These are phyloP conservation scores for Anomalospiza imberbis DNA, from an alignment of 2,797 vertebrate genomes.

Conservation along the genomic window DNA sequence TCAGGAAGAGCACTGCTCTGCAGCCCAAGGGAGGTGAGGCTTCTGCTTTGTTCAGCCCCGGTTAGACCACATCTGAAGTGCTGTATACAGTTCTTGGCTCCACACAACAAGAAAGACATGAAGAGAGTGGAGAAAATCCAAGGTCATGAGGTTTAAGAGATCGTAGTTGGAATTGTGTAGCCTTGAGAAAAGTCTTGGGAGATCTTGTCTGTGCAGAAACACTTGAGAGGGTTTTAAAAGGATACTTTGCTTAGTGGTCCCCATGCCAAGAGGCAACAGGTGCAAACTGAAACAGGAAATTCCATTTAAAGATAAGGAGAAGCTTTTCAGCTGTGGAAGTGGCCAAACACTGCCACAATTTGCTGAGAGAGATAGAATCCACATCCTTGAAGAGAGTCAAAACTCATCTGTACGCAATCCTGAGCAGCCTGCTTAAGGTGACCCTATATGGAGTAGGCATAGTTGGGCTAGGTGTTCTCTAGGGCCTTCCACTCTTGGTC, in stretches of 20 bases:
- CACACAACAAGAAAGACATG: background rate
- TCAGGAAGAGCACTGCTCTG: background rate
- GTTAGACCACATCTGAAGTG: background rate
- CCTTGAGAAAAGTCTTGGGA: background rate
- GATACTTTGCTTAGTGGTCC: background rate
- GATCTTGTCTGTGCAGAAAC: background rate
- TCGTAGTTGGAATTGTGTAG: background rate
- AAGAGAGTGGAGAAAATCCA: background rate
- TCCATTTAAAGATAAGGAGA: background rate
- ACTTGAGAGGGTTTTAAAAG: background rate
- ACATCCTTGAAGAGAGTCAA: background rate
- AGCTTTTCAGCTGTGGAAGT: background rate
- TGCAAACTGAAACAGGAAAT: background rate
- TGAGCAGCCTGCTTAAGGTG: background rate
- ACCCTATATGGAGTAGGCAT: background rate
- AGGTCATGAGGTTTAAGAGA: background rate
- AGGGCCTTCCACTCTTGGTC: background rate
- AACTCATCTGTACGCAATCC: background rate
- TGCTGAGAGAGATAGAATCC: background rate
- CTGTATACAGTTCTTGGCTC: background rate
- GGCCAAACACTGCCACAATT: background rate
- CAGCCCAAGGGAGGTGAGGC: background rate
- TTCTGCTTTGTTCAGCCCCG: background rate
- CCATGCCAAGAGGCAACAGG: background rate
- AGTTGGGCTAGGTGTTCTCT: background rate